Base-by-base conservation (phyloP, 64 coral and sea anemone species). In the Pachyseris speciosa region DNA sequence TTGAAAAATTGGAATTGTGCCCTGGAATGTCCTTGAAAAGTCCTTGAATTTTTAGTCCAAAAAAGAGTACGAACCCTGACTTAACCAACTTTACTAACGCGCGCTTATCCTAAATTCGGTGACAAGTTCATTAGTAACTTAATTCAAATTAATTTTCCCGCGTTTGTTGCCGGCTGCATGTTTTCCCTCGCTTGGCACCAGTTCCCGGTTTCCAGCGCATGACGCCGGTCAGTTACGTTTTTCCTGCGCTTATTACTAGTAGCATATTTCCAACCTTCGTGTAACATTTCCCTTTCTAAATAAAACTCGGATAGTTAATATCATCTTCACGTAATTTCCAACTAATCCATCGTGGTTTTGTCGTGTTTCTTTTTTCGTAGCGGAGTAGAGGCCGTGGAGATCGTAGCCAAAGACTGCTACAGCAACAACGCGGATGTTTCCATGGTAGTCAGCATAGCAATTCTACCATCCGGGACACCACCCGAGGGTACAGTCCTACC, bases 401-500 rank as follows among this genome's bases (percentile, higher is more conserved):
- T 96, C 30, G 41, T 22, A 32, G 78, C 60, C 1, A 40, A 66
- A 37, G 94, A 96, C 58, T 19, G 5, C 11, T 80, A 77, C 51
- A 55, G 86, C 9, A 96, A 96, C 84, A 39, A 47, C 32, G 75
- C 94, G 13, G 75, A 88, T 16, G 37, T 71, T 8, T 96, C 94
- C 26, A 65, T 72, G 22, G 24, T 16, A 27, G 77, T 92, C 22
- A 83, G 84, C 30, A 67, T 95, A 10, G 15, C 61, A 0, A 95
- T 95, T 44, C 33, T 37, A 28, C 64, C 75, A 22, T 81, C 83
- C 7, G 94, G 74, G 16, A 28, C 84, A 49, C 60, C 52, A 2
- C 84, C 90, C 1, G 43, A 75, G 3, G 91, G 81, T 17, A 22
- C 87, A 9, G 33, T 88, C 37, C 68, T 86, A 30, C 94, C 94